These are phyloP conservation scores for Chrysotoxum bicinctum DNA, from an alignment of 2,888 invertebrate species.

Conservation along the genomic window DNA sequence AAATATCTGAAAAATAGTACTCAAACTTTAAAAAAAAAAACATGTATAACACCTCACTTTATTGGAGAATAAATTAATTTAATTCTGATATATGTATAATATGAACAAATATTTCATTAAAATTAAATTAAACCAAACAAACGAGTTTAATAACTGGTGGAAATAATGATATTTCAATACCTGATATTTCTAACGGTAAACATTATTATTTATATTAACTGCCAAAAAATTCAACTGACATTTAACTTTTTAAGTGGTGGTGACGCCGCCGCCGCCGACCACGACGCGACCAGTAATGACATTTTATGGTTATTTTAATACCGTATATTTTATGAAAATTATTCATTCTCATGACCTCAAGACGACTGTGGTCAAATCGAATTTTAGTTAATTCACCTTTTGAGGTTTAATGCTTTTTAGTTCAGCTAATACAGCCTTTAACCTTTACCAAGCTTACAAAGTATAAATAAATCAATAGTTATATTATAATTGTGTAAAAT, in stretches of 20 bases:
- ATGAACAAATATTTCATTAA: conserved; percentile 1
- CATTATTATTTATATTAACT: conserved; percentile 7
- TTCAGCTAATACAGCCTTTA: neutral
- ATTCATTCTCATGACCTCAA: conserved; percentile 23
- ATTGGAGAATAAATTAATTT: neutral
- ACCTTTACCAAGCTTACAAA: neutral
- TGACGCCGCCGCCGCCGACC: neutral
- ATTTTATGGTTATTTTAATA: conserved; percentile 23
- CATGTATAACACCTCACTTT: neutral
- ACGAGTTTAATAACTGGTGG: neutral
- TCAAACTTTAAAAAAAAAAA: neutral
- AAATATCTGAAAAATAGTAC: neutral
- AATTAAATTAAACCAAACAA: conserved; percentile 18
- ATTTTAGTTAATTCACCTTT: neutral
- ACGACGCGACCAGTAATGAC: neutral
- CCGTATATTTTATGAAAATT: neutral
- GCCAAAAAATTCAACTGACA: conserved; percentile 48
- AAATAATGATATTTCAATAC: neutral
- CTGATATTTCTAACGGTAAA: conserved; percentile 53
- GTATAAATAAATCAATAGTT: conserved; percentile 14
- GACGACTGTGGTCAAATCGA: neutral
- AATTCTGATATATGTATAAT: neutral
- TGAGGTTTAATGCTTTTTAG: neutral
- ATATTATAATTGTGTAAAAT: neutral
- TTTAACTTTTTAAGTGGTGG: conserved; percentile 38